These are phyloP conservation scores for Periophthalmus magnuspinnatus DNA, from an alignment of 2,797 vertebrate genomes.

Conservation along the genomic window DNA sequence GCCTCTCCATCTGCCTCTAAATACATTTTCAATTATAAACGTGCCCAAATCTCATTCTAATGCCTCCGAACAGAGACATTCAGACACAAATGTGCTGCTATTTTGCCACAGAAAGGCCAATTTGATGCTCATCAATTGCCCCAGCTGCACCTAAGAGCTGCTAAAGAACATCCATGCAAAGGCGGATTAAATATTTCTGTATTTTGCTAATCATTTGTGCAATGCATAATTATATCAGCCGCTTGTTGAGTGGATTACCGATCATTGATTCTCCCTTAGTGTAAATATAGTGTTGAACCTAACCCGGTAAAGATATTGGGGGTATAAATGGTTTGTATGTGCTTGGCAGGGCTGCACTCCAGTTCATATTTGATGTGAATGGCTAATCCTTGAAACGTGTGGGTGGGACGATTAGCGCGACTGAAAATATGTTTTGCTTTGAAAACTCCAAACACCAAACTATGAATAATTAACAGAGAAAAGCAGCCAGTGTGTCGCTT, in stretches of 20 bases:
- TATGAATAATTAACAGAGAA: constrained; percentile 84
- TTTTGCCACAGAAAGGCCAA: constrained; percentile 73
- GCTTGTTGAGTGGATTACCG: constrained; percentile 79
- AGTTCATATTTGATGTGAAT: constrained; percentile 76
- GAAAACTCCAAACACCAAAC: constrained; percentile 82
- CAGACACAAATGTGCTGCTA: constrained; percentile 68
- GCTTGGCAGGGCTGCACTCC: constrained; percentile 73
- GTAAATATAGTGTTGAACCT: constrained; percentile 71
- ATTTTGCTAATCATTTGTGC: constrained; percentile 83
- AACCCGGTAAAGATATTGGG: constrained; percentile 72
- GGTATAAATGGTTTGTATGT: constrained; percentile 68
- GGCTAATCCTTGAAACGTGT: constrained; percentile 83
- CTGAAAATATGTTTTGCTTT: constrained; percentile 81
- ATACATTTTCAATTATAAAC: constrained; percentile 73
- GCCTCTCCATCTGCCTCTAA: constrained; percentile 62
- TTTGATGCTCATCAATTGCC: constrained; percentile 76
- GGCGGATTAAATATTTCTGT: constrained; percentile 80
- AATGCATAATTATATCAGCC: constrained; percentile 81
- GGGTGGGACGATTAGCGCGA: constrained; percentile 82
- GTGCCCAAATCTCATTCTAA: constrained; percentile 59
- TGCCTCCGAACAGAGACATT: constrained; percentile 61
- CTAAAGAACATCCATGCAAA: constrained; percentile 77
- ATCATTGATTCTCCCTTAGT: constrained; percentile 62
- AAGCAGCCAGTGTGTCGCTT: constrained; percentile 71
- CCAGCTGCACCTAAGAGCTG: constrained; percentile 71